A percentile compares a stretch with the other conserved stretches of the same genome.
phyloP scores from a whole-genome alignment of 2,113 vertebrate species.

The Marcusenius ussheri region DNA sequence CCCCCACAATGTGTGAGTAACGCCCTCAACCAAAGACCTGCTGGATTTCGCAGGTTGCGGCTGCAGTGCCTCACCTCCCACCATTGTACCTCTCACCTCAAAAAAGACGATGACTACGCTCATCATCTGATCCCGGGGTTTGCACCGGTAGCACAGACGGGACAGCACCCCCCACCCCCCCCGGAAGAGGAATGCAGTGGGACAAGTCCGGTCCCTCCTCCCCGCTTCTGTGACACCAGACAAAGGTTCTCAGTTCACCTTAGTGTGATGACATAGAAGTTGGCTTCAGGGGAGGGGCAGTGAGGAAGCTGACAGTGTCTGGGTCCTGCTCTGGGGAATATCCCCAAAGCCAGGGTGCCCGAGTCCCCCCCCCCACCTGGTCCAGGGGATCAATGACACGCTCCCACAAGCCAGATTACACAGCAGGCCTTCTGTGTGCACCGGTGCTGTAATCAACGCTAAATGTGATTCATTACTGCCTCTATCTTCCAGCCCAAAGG shows the following conservation, averaged over 20 bases:
- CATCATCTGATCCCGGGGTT: background rate
- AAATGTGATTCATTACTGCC: slow-evolving; percentile 14
- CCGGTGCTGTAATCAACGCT: background rate
- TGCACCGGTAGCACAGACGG: background rate
- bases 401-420: background rate
- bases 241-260: background rate
- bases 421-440: background rate
- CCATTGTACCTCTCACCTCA: background rate
- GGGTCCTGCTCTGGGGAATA: background rate
- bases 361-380: too few species aligned
- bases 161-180: background rate
- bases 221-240: background rate
- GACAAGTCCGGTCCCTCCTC: background rate
- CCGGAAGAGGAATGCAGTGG: background rate
- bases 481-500: background rate
- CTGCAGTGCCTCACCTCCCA: background rate
- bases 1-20: background rate
- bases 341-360: background rate
- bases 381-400: background rate
- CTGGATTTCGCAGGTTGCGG: background rate
- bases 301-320: background rate
- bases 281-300: background rate
- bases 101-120: background rate
- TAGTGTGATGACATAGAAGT: background rate
- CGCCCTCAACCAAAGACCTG: background rate